These are phyloP conservation scores for rat (Rattus norvegicus) DNA, from an alignment of 2,113 vertebrate species.

Conservation along the genomic window DNA sequence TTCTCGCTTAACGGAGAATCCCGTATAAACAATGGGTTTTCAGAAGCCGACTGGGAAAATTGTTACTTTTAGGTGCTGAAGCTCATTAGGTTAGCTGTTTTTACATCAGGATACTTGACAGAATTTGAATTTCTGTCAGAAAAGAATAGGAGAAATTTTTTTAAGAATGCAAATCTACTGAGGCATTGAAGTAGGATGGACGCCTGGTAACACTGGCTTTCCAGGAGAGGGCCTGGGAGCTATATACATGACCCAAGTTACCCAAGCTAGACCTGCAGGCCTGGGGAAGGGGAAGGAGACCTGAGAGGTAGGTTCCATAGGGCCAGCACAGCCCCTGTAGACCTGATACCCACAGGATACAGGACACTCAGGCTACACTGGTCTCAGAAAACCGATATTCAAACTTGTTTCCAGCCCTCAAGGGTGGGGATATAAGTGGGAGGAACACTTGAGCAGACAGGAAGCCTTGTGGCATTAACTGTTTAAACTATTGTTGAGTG, in stretches of 20 bases:
- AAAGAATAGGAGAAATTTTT: background rate
- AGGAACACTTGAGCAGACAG: background rate
- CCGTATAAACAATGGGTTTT: background rate
- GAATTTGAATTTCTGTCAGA: slow-evolving; percentile 29
- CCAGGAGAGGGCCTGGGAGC: background rate
- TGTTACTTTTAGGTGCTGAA: background rate
- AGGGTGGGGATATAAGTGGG: no score
- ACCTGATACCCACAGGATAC: rapidly evolving
- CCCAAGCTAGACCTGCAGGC: background rate
- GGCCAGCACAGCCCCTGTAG: rapidly evolving
- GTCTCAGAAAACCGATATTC: background rate
- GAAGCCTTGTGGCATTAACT: background rate
- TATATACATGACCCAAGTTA: background rate
- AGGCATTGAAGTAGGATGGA: background rate
- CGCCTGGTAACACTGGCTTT: no score
- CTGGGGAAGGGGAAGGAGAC: background rate
- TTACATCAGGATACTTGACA: background rate
- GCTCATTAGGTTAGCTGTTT: background rate
- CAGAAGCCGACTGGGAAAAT: background rate
- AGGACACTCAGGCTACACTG: background rate
- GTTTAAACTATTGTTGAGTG: background rate
- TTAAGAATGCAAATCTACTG: background rate
- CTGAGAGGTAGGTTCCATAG: background rate
- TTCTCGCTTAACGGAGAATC: rapidly evolving
- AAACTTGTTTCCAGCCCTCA: background rate